A percentile compares a stretch with the other conserved stretches of the same genome.
Conservation (phyloP, 2,888 invertebrate genomes). For the Baccha elongata region DNA sequence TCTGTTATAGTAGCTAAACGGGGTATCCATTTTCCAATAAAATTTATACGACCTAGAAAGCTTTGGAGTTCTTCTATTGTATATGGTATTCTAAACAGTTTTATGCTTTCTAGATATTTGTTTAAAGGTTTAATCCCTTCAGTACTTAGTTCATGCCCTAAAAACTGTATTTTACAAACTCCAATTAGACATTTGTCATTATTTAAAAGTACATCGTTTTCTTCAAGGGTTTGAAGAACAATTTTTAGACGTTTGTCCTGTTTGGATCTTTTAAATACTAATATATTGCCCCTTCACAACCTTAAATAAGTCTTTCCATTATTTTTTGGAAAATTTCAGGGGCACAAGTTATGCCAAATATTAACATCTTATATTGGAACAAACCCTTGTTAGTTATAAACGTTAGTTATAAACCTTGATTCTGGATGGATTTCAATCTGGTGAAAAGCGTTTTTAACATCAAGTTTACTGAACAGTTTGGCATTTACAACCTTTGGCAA, state of each 20-base stretch:
- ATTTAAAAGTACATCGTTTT: constrained; percentile 34
- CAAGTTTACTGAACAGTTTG: constrained; percentile 76
- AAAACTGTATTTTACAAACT: constrained; percentile 74
- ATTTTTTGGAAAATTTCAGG: constrained; percentile 81
- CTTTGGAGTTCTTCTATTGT: constrained; percentile 48
- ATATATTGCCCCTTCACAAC: constrained; percentile 78
- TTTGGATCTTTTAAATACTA: constrained; percentile 62
- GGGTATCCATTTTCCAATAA: constrained; percentile 47
- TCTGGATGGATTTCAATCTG: constrained; percentile 77
- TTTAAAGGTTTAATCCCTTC: constrained; percentile 75
- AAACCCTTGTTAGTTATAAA: constrained; percentile 79
- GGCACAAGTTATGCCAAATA: constrained; percentile 81
- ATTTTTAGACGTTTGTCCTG: constrained; percentile 27
- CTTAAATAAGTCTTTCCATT: constrained; percentile 77
- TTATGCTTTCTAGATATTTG: constrained; percentile 39
- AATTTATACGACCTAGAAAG: constrained; percentile 53
- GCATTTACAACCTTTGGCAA: constrained; percentile 52
- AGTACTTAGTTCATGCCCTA: constrained; percentile 75
- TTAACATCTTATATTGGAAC: constrained; percentile 79
- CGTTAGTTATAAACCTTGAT: constrained; percentile 75
- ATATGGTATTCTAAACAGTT: constrained; percentile 27
- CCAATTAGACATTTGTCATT: constrained; percentile 27
- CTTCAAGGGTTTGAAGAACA: constrained; percentile 16
- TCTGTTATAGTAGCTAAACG: constrained; percentile 47
- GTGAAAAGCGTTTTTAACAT: constrained; percentile 79